Base-by-base conservation (phyloP, 2,113 vertebrate genomes). In the Peucedramus taeniatus region DNA sequence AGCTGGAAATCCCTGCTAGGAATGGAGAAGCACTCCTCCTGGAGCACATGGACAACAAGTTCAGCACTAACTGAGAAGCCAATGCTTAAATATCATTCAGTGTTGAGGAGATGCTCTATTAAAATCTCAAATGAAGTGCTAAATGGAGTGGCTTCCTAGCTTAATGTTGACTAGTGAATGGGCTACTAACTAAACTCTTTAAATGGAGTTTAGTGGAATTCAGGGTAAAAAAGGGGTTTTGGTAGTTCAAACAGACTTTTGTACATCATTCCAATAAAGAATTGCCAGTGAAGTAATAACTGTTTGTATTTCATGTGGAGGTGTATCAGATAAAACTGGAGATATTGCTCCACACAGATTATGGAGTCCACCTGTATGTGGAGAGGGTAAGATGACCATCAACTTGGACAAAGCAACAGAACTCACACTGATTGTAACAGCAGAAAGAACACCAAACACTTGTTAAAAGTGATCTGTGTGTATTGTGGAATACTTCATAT, bases 11-110 rank as follows among this genome's bases (percentile, higher is more conserved):
- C 2, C 1, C 53, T 39, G 42, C 61, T 45, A 27, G 53, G 57
- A 85, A 23, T 4, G 26, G 17, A 53, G 68, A 45, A 70, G 28
- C 27, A 28, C 30, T 70, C 31, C 16, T 56, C 13, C 42, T 3
- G 2, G 30, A 76, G 63, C 16, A 61, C 33, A 44, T 0, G 0
- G 1, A 56, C 47, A 50, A 26, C 28, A 23, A 0, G 9, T 14
- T 60, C 47, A 69, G 28, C 5, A 11, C 44, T 75, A 63, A 54
- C 17, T 2, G 2, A 47, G 35, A 88, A 83, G 57, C 9, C 22
- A 79, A 27, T 3, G 1, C 57, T 42, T 76, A 89, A 89, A 59
- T 11, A 76, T 10, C 63, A 89, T 59, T 24, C n/a, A 79, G 53
- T 53, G 80, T 23, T 74, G 45, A 76, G 60, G 35, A 90, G 19